Base-by-base conservation (phyloP, 2,113 vertebrate genomes). In the Synchiropus splendidus region DNA sequence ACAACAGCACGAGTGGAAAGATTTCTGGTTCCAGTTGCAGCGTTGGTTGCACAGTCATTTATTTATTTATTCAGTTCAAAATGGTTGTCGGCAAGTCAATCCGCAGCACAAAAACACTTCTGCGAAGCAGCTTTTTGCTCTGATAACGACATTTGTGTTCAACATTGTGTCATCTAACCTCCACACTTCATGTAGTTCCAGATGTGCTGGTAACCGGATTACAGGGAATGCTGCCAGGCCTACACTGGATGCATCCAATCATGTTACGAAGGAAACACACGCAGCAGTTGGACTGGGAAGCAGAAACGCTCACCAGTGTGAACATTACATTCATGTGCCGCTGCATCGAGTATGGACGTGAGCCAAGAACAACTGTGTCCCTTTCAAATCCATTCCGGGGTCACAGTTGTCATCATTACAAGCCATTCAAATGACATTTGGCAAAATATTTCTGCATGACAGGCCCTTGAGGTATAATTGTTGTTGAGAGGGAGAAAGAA, bases 371-470 rank as follows among this genome's bases (percentile, higher is more conserved):
- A 55, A 72, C 75, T 71, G 70, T 72, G 61, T 69, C 62, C 69
- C 64, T 55, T 74, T 64, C 67, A 71, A 77, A 78, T 77, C 71
- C 75, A 78, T 78, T 78, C 75, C 73, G 45, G 58, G 67, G 53
- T 44, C 71, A 70, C 67, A 73, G 68, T 75, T 81, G 75, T 77
- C 75, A 78, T 75, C 51, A 68, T 61, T 69, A 57, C 73, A 63
- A 77, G 75, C 75, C 75, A 81, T 81, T 78, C 59, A 76, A 75
- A 81, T 78, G 78, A 76, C 70, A 78, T 78, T 81, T 77, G 73
- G 73, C 72, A 72, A 77, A 75, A 69, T 49, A 55, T 42, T 55
- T 78, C 72, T 74, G 61, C 67, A 63, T 78, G 68, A 78, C 64
- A 71, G 56, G 72, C 68, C 61, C 61, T 57, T 54, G 62, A 67